These are phyloP conservation scores for Cryptus viduatorius DNA, from an alignment of 2,888 invertebrate genomes.

Conservation along the genomic window DNA sequence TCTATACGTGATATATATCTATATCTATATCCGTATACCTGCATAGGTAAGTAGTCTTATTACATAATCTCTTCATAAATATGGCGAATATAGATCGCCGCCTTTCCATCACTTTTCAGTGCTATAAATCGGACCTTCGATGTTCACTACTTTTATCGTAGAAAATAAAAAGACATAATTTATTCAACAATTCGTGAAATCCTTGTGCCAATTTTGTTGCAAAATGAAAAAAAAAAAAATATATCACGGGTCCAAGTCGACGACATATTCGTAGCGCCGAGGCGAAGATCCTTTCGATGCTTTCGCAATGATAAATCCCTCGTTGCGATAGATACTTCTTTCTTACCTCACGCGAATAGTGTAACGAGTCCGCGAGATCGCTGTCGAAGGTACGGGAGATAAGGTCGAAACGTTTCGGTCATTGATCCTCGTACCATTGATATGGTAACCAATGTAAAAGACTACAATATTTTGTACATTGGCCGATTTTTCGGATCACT, in stretches of 20 bases:
- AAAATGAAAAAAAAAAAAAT: slow-evolving; percentile 57
- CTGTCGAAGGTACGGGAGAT: slow-evolving; percentile 17
- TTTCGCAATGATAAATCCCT: slow-evolving; percentile 51
- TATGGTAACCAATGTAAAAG: neutral
- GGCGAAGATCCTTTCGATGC: slow-evolving; percentile 25
- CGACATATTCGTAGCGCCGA: slow-evolving; percentile 25
- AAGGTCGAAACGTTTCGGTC: neutral
- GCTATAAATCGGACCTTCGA: too few species aligned
- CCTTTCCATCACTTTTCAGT: too few species aligned
- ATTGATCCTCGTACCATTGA: slow-evolving; percentile 1
- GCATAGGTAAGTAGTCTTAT: neutral
- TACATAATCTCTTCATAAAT: neutral
- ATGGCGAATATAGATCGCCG: too few species aligned
- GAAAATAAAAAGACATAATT: slow-evolving; percentile 8
- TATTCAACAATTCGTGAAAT: slow-evolving; percentile 55
- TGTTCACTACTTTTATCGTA: too few species aligned
- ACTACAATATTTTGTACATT: neutral
- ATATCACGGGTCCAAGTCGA: slow-evolving; percentile 53
- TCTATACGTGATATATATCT: neutral
- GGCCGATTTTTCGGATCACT: too few species aligned
- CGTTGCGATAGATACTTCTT: slow-evolving; percentile 51
- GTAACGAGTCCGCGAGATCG: slow-evolving; percentile 28
- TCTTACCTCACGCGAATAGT: slow-evolving; percentile 49
- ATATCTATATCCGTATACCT: neutral
- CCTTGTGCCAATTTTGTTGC: slow-evolving; percentile 71